phyloP scores from a whole-genome alignment of 92 coral and sea anemone species.

The Zoanthus solanderi region DNA sequence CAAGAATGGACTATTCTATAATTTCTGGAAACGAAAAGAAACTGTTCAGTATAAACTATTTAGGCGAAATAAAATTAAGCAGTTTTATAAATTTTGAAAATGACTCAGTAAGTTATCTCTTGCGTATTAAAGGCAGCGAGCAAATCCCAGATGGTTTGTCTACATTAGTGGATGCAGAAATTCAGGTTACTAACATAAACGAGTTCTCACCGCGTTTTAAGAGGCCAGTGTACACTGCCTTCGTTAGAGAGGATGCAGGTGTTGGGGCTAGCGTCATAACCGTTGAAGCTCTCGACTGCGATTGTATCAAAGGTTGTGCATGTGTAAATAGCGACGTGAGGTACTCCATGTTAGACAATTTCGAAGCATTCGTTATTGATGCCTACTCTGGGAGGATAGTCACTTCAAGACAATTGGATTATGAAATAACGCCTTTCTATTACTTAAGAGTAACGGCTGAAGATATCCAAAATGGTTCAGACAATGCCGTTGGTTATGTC shows the following conservation, averaged over 20 bases:
- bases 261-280: slow-evolving; percentile 73
- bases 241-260: slow-evolving; percentile 66
- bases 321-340: slow-evolving; percentile 73
- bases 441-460: slow-evolving; percentile 70
- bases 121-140: slow-evolving; percentile 73
- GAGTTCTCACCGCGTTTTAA: slow-evolving; percentile 78
- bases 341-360: slow-evolving; percentile 64
- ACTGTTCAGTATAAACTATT: slow-evolving; percentile 56
- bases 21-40: slow-evolving; percentile 67
- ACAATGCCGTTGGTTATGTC: slow-evolving; percentile 69
- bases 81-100: slow-evolving; percentile 76
- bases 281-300: slow-evolving; percentile 93
- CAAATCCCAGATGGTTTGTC: slow-evolving; percentile 67
- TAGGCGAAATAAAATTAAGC: slow-evolving; percentile 80
- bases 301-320: slow-evolving; percentile 74
- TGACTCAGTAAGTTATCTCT: slow-evolving; percentile 50
- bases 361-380: slow-evolving; percentile 59
- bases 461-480: slow-evolving; percentile 38
- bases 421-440: slow-evolving; percentile 57
- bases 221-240: slow-evolving; percentile 64
- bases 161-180: slow-evolving; percentile 60
- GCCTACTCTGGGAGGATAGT: slow-evolving; percentile 79
- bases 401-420: slow-evolving; percentile 70
- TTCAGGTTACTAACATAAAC: slow-evolving; percentile 70
- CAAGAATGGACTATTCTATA: slow-evolving; percentile 73